A percentile compares a stretch with the other conserved stretches of the same genome.
phyloP scores from a whole-genome alignment of 2,888 invertebrate species.

The Eupeodes luniger region DNA sequence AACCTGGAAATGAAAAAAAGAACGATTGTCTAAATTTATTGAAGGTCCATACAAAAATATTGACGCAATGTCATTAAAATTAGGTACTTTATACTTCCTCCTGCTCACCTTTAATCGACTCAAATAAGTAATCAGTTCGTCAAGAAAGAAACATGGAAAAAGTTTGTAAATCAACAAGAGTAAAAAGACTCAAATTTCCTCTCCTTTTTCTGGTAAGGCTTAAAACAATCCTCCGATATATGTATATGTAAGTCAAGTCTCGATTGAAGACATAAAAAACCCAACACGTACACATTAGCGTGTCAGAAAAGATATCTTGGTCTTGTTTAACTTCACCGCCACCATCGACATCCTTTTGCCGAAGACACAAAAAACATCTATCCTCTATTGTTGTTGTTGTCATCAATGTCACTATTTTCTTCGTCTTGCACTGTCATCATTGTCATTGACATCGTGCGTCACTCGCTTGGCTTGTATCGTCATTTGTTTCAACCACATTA shows the following conservation, averaged over 20 bases:
- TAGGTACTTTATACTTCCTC: too few relatives aligned
- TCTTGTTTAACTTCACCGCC: constrained; percentile 16
- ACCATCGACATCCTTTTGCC: neutral
- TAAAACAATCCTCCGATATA: neutral
- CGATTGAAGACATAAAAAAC: neutral
- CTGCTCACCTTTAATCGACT: neutral
- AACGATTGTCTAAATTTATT: too few relatives aligned
- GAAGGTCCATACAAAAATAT: too few relatives aligned
- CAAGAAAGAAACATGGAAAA: neutral
- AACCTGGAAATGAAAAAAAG: too few relatives aligned
- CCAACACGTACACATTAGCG: neutral
- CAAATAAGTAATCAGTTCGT: neutral
- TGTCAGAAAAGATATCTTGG: neutral
- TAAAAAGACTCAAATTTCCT: neutral
- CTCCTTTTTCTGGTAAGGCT: neutral
- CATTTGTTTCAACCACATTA: constrained; percentile 50
- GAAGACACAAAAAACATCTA: constrained; percentile 38
- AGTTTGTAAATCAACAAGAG: neutral
- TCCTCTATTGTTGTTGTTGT: constrained; percentile 45
- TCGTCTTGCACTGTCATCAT: constrained; percentile 61
- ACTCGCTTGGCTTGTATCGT: constrained; percentile 20
- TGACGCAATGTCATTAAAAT: neutral
- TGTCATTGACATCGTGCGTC: constrained; percentile 47
- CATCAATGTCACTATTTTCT: constrained; percentile 52
- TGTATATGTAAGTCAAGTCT: neutral